A percentile compares a stretch with the other conserved stretches of the same genome.
Conservation (phyloP, 30 jellyfish, hydroid and myxozoan species). For the Haliclystus octoradiatus region DNA sequence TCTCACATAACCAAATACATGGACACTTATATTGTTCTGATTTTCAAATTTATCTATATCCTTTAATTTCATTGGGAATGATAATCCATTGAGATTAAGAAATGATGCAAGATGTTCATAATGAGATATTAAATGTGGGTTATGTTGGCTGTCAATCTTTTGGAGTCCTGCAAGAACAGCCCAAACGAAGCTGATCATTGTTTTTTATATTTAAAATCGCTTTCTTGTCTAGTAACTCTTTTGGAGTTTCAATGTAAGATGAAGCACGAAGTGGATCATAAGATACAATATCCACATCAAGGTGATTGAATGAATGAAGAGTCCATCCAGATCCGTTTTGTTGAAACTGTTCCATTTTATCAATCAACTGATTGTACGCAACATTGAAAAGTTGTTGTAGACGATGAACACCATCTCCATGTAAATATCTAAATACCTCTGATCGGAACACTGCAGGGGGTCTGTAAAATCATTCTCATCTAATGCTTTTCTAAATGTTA, state of each 20-base stretch:
- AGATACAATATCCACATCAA: background rate
- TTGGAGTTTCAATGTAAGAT: constrained; percentile 1
- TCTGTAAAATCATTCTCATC: too few species aligned
- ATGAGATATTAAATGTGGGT: background rate
- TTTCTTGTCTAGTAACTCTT: background rate
- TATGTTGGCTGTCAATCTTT: background rate
- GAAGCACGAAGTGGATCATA: constrained; percentile 22
- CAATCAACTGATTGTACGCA: background rate
- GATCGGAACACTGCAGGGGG: too few species aligned
- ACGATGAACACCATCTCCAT: too few species aligned
- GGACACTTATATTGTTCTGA: background rate
- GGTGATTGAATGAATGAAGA: too few species aligned
- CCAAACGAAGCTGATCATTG: background rate
- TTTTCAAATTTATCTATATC: background rate
- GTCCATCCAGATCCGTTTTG: background rate
- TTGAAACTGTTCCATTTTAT: background rate
- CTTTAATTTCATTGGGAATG: too few species aligned
- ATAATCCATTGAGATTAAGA: background rate
- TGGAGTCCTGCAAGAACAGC: background rate
- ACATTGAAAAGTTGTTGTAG: background rate
- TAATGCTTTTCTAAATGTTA: too few species aligned
- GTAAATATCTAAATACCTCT: too few species aligned
- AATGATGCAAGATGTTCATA: too few species aligned
- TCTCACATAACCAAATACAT: too few species aligned
- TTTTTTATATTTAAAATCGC: background rate